These are phyloP conservation scores for Hyles euphorbiae DNA, from an alignment of 1,140 invertebrate species.

Conservation along the genomic window DNA sequence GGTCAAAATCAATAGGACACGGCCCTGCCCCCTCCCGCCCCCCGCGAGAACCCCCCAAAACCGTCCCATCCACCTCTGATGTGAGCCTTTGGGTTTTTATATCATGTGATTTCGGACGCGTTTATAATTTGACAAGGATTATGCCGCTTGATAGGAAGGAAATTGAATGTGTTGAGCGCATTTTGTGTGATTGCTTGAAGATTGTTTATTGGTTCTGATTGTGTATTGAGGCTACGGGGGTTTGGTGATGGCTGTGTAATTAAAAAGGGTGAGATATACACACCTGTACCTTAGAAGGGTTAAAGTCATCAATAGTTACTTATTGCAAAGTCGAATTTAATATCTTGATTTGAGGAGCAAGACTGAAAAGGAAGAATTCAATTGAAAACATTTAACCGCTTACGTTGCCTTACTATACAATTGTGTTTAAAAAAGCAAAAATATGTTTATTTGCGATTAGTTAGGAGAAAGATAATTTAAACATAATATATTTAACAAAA, in stretches of 20 bases:
- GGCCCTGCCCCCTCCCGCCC: slow-evolving; percentile 33
- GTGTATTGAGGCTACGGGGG: not conserved
- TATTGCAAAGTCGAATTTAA: too few species aligned
- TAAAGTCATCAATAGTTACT: too few species aligned
- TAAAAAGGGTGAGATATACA: too few species aligned
- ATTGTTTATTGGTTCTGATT: not conserved
- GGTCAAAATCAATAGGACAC: slow-evolving; percentile 55
- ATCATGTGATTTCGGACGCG: slow-evolving; percentile 10
- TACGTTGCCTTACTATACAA: too few species aligned
- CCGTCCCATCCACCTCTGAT: slow-evolving; percentile 30
- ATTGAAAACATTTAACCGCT: too few species aligned
- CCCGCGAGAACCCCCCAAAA: slow-evolving; percentile 32
- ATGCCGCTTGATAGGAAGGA: slow-evolving; percentile 13
- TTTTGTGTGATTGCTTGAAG: slow-evolving; percentile 1
- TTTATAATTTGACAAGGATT: slow-evolving; percentile 10
- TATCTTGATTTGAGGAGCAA: too few species aligned
- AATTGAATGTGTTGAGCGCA: slow-evolving; percentile 15
- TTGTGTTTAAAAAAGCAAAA: too few species aligned
- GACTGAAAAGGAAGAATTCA: too few species aligned
- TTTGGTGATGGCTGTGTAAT: not conserved
- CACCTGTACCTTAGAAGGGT: too few species aligned
- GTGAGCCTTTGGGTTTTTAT: slow-evolving; percentile 39
- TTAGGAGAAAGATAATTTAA: too few species aligned
- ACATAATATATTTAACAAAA: too few species aligned
- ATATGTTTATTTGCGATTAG: too few species aligned